Evolutionary conservation across 2,888 invertebrate genomes (phyloP).

Genomic region (Lymantria monacha): DNA sequence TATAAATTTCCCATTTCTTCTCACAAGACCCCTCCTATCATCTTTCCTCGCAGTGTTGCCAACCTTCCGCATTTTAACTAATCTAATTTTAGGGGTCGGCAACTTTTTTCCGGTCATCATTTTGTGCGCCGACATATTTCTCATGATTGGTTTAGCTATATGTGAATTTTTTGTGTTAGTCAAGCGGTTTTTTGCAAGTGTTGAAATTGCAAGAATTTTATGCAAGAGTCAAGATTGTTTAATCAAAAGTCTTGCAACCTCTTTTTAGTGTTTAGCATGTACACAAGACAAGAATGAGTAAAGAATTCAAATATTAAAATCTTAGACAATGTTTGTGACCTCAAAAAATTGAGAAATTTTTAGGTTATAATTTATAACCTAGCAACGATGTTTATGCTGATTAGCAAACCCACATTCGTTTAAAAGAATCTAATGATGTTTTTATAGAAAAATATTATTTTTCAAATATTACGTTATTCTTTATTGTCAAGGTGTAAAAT

Average conservation of each 20-base stretch:
- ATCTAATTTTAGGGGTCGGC: conserved; percentile 32
- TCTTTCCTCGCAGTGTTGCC: conserved; percentile 47
- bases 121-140: conserved; percentile 16
- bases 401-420: too few species aligned
- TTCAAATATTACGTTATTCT: too few species aligned
- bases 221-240: background rate
- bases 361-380: too few species aligned
- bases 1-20: conserved; percentile 60
- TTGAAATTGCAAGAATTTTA: conserved; percentile 14
- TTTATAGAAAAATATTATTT: too few species aligned
- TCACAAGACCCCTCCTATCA: conserved; percentile 59
- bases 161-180: conserved; percentile 26
- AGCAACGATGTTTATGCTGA: too few species aligned
- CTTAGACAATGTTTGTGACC: too few species aligned
- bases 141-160: conserved; percentile 30
- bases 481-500: too few species aligned
- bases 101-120: conserved; percentile 32
- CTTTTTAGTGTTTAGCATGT: conserved; percentile 1
- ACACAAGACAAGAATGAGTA: conserved; percentile 1
- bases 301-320: background rate
- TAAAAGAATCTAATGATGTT: too few species aligned
- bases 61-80: conserved; percentile 36
- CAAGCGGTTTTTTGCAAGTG: conserved; percentile 14
- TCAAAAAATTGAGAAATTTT: too few species aligned
- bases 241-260: conserved; percentile 1